Conservation (phyloP, 1,140 invertebrate species). For the Andrena cerasifolii region DNA sequence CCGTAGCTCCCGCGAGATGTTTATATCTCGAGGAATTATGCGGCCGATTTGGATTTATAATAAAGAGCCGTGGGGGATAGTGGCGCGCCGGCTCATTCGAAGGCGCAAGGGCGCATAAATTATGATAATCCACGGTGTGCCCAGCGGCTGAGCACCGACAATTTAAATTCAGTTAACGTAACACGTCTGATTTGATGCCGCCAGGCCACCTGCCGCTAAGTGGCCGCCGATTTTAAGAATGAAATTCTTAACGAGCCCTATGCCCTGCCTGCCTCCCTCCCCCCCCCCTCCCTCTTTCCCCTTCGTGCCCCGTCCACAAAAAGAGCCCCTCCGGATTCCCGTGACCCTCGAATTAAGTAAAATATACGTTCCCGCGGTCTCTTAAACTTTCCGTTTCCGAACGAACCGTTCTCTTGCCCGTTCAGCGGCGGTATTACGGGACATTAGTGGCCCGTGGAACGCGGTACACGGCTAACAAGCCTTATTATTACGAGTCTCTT, state of each 20-base stretch:
- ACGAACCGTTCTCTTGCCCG: slow-evolving; percentile 10
- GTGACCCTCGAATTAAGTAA: slow-evolving; percentile 64
- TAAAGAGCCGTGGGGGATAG: slow-evolving; percentile 68
- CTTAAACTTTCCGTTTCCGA: slow-evolving; percentile 41
- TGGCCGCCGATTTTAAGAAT: slow-evolving; percentile 73
- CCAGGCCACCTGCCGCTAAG: slow-evolving; percentile 76
- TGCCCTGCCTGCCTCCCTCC: slow-evolving; percentile 15
- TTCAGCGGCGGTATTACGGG: slow-evolving; percentile 21
- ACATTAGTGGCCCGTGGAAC: slow-evolving; percentile 15
- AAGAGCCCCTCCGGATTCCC: slow-evolving; percentile 31
- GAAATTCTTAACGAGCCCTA: slow-evolving; percentile 73
- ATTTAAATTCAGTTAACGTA: slow-evolving; percentile 82
- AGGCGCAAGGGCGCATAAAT: slow-evolving; percentile 79
- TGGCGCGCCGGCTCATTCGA: slow-evolving; percentile 57
- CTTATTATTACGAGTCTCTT: slow-evolving; percentile 42
- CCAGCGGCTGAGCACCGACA: slow-evolving; percentile 61
- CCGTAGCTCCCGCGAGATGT: slow-evolving; percentile 59
- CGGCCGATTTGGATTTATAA: slow-evolving; percentile 80
- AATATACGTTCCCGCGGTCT: slow-evolving; percentile 50
- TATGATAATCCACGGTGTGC: slow-evolving; percentile 75
- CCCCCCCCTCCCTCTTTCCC: no score
- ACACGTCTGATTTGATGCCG: slow-evolving; percentile 78
- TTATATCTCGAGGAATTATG: slow-evolving; percentile 76
- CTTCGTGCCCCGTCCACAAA: slow-evolving; percentile 26
- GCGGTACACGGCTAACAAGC: slow-evolving; percentile 25